These are phyloP conservation scores for Phataginus tricuspis DNA, from an alignment of 2,797 vertebrate genomes.

Conservation along the genomic window DNA sequence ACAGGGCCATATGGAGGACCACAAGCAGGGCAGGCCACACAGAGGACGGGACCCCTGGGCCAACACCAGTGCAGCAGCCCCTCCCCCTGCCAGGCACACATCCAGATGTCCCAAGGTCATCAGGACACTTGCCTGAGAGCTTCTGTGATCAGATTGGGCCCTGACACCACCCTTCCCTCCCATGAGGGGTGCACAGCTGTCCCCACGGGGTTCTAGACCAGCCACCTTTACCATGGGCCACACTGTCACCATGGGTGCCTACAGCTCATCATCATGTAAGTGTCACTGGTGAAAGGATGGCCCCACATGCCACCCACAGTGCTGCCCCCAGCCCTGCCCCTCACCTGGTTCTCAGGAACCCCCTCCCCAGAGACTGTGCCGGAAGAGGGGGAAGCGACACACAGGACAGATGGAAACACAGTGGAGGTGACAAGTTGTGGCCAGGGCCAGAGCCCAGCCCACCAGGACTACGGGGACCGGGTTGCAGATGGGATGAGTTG, in stretches of 20 bases:
- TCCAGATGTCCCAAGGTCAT: neutral
- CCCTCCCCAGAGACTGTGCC: neutral
- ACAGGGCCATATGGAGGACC: accelerated
- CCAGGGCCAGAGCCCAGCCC: neutral
- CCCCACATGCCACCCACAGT: too few species aligned
- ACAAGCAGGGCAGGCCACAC: neutral
- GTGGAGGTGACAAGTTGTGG: neutral
- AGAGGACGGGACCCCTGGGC: neutral
- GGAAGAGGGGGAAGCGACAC: neutral
- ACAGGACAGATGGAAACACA: neutral
- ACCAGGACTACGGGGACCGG: neutral
- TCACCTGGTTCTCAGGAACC: too few species aligned
- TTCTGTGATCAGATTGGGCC: accelerated
- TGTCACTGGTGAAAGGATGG: neutral
- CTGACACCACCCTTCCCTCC: neutral
- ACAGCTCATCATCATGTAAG: accelerated
- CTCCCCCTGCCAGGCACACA: neutral
- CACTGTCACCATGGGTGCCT: accelerated
- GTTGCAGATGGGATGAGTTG: neutral
- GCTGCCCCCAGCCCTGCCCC: too few species aligned
- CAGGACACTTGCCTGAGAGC: neutral
- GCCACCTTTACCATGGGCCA: neutral
- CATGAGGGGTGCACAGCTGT: accelerated
- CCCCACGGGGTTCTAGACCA: neutral
- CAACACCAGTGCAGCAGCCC: neutral